Conservation (phyloP, 92 coral and sea anemone genomes). For the Pocillopora grandis region DNA sequence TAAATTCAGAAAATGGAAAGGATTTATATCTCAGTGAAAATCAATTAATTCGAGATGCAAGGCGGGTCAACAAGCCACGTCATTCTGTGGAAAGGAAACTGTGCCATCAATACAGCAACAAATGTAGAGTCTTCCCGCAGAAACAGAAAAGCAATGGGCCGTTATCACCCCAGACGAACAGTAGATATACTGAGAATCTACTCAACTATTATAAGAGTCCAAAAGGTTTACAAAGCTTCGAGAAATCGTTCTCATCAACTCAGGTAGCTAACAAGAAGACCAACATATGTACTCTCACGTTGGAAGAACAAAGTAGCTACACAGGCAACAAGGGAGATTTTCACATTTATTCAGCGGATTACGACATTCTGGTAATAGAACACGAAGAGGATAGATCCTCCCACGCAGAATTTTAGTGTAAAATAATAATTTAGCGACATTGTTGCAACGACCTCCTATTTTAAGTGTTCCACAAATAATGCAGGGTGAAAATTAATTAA, state of each 20-base stretch:
- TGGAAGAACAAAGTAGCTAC: constrained; percentile 8
- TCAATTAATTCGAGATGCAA: neutral
- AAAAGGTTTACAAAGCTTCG: neutral
- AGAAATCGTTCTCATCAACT: neutral
- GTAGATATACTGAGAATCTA: constrained; percentile 7
- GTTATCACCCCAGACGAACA: neutral
- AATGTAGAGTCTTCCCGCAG: neutral
- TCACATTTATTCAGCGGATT: neutral
- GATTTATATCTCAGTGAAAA: neutral
- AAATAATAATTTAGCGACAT: neutral
- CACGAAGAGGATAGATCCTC: neutral
- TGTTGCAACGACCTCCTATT: neutral
- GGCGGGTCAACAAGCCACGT: neutral
- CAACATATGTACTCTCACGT: neutral
- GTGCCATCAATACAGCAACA: neutral
- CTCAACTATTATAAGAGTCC: constrained; percentile 14
- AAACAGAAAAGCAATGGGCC: neutral
- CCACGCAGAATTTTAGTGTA: neutral
- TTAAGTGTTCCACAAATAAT: too few species aligned
- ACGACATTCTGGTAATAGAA: constrained; percentile 31
- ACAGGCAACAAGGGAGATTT: neutral
- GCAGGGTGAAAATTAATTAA: too few species aligned
- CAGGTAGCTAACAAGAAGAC: neutral
- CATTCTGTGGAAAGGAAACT: neutral
- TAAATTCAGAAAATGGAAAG: neutral